Conservation (phyloP, 2,113 vertebrate species). For the Labeo rohita region DNA sequence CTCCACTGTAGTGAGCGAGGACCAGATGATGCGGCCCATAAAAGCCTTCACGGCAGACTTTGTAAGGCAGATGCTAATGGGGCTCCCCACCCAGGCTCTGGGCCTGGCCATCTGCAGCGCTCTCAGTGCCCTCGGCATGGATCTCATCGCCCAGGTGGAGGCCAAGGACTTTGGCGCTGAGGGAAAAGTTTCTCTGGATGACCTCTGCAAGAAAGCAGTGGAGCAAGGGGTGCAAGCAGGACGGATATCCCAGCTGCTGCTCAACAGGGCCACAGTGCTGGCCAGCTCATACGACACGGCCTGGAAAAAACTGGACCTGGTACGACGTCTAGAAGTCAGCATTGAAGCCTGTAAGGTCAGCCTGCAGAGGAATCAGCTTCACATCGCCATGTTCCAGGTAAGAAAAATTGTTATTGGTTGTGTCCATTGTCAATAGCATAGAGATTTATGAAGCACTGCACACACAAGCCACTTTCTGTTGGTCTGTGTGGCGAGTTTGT, state of each 20-base stretch:
- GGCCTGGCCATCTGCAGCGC: constrained; percentile 92
- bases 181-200: constrained; percentile 93
- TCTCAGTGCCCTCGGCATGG: constrained; percentile 89
- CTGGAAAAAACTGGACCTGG: constrained; percentile 95
- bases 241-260: constrained; percentile 87
- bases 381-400: constrained; percentile 97
- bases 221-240: constrained; percentile 91
- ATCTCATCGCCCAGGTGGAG: constrained; percentile 93
- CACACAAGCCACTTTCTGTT: too few species aligned
- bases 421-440: too few species aligned
- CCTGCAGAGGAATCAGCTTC: constrained; percentile 91
- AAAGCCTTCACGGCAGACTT: constrained; percentile 97
- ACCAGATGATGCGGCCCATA: constrained; percentile 96
- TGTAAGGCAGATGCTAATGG: constrained; percentile 93
- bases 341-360: constrained; percentile 92
- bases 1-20: constrained; percentile 90
- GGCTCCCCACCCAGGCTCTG: constrained; percentile 92
- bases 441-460: too few species aligned
- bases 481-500: too few species aligned
- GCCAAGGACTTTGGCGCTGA: constrained; percentile 97
- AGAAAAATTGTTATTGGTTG: constrained; percentile 18
- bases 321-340: constrained; percentile 88
- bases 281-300: constrained; percentile 94
- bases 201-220: constrained; percentile 93
- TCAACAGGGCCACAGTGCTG: constrained; percentile 92